Conservation (phyloP, 2,797 vertebrate species). For the Loriculus beryllinus region DNA sequence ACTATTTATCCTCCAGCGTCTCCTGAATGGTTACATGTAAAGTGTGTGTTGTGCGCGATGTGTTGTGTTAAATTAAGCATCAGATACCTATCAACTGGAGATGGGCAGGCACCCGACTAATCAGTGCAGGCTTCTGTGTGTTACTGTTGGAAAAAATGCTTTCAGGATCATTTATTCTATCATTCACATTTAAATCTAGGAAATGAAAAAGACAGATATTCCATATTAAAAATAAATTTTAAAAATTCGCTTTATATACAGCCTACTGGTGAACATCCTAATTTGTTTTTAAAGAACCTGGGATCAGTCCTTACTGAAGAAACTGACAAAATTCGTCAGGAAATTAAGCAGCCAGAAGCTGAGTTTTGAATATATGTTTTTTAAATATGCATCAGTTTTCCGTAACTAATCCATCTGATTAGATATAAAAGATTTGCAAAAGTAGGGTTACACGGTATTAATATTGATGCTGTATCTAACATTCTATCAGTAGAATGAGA, state of each 20-base stretch:
- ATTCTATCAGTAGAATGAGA: neutral
- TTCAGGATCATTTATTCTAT: neutral
- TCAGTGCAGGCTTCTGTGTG: neutral
- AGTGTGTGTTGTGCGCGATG: accelerated
- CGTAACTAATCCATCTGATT: neutral
- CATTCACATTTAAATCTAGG: neutral
- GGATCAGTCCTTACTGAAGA: neutral
- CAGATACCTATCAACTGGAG: neutral
- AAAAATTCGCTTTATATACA: neutral
- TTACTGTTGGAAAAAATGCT: neutral
- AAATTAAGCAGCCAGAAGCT: neutral
- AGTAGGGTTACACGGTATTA: neutral
- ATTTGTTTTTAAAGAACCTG: neutral
- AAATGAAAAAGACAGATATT: neutral
- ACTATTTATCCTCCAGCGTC: neutral
- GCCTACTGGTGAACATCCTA: neutral
- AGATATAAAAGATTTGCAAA: neutral
- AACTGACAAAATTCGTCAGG: neutral
- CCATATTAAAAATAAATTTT: neutral
- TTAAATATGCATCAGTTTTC: neutral
- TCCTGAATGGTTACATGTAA: neutral
- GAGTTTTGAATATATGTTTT: neutral
- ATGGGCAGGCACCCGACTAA: neutral
- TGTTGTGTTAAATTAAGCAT: neutral
- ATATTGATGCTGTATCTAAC: neutral